Percentiles rank a stretch among this genome's conserved stretches.
phyloP scores from a whole-genome alignment of 2,888 invertebrate species.

The Notocelia uddmanniana region DNA sequence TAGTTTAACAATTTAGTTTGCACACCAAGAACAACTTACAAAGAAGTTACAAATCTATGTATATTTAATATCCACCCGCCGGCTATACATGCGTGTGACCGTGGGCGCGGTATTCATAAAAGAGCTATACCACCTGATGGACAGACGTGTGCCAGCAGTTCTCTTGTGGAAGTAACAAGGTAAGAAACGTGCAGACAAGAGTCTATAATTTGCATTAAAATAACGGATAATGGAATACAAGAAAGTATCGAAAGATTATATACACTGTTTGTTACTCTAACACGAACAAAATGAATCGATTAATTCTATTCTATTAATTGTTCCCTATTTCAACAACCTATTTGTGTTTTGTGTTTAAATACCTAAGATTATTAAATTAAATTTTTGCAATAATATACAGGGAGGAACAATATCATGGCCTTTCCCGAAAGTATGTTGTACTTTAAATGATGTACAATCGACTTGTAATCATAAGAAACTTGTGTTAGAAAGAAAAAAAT shows the following conservation, averaged over 20 bases:
- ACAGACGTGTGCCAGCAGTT: constrained; percentile 56
- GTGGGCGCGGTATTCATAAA: constrained; percentile 52
- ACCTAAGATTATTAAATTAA: too few species aligned
- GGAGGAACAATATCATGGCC: too few species aligned
- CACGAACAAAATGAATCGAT: too few species aligned
- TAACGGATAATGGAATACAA: neutral
- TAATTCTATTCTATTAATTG: neutral
- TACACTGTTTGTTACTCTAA: too few species aligned
- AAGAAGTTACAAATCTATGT: constrained; percentile 22
- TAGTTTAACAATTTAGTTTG: neutral
- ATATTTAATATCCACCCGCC: constrained; percentile 1
- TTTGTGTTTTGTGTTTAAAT: too few species aligned
- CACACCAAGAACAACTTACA: neutral
- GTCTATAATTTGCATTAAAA: neutral
- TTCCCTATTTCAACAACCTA: neutral
- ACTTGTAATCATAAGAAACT: too few species aligned
- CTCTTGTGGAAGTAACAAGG: constrained; percentile 13
- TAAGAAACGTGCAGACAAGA: constrained; percentile 1
- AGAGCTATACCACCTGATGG: constrained; percentile 50
- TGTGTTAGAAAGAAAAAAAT: too few species aligned
- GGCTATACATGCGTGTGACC: constrained; percentile 6
- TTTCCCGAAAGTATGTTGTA: too few species aligned
- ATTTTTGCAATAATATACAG: too few species aligned
- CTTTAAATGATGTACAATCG: too few species aligned
- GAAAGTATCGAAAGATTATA: neutral